Conservation (phyloP, 2,888 invertebrate species). For the Mesorhabditis spiculigera region DNA sequence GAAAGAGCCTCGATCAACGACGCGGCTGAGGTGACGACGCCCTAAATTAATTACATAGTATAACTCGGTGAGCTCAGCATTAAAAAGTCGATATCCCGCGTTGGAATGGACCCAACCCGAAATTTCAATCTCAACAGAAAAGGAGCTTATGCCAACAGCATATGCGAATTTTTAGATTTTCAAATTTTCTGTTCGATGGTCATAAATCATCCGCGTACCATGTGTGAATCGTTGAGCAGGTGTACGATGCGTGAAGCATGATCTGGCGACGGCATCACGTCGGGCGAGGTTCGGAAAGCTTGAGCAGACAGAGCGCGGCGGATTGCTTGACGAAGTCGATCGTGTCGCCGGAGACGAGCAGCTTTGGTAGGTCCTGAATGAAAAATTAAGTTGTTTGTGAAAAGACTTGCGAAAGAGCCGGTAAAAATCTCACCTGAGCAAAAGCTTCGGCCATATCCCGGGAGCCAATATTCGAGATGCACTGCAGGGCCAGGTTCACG, state of each 20-base stretch:
- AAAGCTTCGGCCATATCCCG: constrained; percentile 99
- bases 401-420: background rate
- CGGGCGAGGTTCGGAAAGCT: constrained; percentile 89
- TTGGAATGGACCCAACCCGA: no score
- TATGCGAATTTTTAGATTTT: no score
- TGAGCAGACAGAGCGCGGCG: constrained; percentile 89
- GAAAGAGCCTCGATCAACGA: constrained; percentile 96
- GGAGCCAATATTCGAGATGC: constrained; percentile 98
- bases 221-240: constrained; percentile 94
- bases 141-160: no score
- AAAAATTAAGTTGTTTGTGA: background rate
- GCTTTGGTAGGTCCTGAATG: constrained; percentile 86
- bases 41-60: constrained; percentile 61
- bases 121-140: no score
- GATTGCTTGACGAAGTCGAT: constrained; percentile 99
- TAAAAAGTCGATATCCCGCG: constrained; percentile 1
- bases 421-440: constrained; percentile 62
- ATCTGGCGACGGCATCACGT: constrained; percentile 85
- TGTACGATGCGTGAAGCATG: constrained; percentile 99
- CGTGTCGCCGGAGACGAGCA: constrained; percentile 93
- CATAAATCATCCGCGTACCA: no score
- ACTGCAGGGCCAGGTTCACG: constrained; percentile 95
- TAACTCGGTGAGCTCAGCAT: background rate
- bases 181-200: no score
- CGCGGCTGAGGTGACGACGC: constrained; percentile 96